Evolutionary conservation across 1,140 invertebrate species (phyloP), one percentile per base, ranked within the genome.

Genomic region (Calephelis virginiensis): DNA sequence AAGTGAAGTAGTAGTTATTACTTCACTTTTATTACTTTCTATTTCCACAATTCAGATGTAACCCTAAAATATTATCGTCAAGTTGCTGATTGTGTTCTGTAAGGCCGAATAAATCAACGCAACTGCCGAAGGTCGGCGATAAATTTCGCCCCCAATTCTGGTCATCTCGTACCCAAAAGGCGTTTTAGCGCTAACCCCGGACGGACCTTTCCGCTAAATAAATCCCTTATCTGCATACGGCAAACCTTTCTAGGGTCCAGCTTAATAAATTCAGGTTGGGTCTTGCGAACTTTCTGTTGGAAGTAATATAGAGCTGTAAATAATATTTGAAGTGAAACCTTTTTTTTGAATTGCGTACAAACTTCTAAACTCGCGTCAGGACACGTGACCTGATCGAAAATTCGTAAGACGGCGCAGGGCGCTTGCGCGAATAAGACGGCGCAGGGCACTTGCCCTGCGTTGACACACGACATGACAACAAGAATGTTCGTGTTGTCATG

Each of bases 211-310:
- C 85, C 85, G 86, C 88, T 90, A 88, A 89, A 90, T 90, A 90
- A 90, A 90, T 90, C 86, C 85, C 88, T 90, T 90, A 90, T 90
- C 88, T 90, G 85, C 86, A 90, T 90, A 89, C 84, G 86, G 86
- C 88, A 87, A 90, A 90, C 88, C 88, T 90, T 90, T 86, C 83
- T 81, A 85, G 85, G 88, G 86, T 90, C 88, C 88, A 74, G 86
- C 84, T 89, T 89, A 90, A 90, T 90, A 90, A 90, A 90, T 90
- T 89, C 88, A 89, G 81, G 86, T 90, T 89, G 88, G 86, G 88
- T 80, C 76, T 81, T 75, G 76, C 75, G 68, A 87, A 89, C 71
- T 90, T 90, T 88, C 76, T 77, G 71, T 64, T 61, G 70, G 75
- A 71, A 74, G 13, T 65, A 68, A 17, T 77, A 78, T 73, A 64